Conservation (phyloP, 2,113 vertebrate genomes). For the Gymnobelideus leadbeateri region DNA sequence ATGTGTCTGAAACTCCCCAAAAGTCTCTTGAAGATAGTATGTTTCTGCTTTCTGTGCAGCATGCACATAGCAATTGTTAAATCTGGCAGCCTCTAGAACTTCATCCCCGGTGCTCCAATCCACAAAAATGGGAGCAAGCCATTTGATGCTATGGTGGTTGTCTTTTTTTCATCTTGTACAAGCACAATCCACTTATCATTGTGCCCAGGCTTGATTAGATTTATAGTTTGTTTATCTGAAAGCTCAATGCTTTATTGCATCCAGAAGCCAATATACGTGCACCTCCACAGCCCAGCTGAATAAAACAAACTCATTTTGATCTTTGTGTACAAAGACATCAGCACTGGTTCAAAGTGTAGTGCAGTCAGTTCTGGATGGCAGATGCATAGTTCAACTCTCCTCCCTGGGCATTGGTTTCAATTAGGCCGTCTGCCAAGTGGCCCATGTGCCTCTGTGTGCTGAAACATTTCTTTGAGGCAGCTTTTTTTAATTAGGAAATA, state of each 20-base stretch:
- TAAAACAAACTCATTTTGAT: constrained; percentile 83
- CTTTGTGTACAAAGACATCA: constrained; percentile 81
- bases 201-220: constrained; percentile 72
- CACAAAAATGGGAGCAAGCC: constrained; percentile 20
- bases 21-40: constrained; percentile 7
- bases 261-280: constrained; percentile 79
- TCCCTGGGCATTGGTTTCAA: constrained; percentile 78
- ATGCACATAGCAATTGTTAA: constrained; percentile 43
- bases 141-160: not conserved
- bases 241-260: constrained; percentile 75
- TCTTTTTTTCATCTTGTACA: constrained; percentile 48
- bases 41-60: not conserved
- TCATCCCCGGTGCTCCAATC: not conserved
- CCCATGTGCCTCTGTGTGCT: constrained; percentile 83
- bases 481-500: constrained; percentile 81
- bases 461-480: constrained; percentile 81
- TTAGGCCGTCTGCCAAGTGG: constrained; percentile 81
- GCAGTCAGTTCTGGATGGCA: constrained; percentile 80
- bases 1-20: not conserved
- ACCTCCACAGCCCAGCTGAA: constrained; percentile 76
- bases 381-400: constrained; percentile 80
- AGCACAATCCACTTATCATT: constrained; percentile 64
- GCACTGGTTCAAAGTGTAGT: constrained; percentile 77
- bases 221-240: constrained; percentile 82
- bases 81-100: constrained; percentile 38